Conservation (phyloP, 2,888 invertebrate species). For the Silvanus unidentatus region DNA sequence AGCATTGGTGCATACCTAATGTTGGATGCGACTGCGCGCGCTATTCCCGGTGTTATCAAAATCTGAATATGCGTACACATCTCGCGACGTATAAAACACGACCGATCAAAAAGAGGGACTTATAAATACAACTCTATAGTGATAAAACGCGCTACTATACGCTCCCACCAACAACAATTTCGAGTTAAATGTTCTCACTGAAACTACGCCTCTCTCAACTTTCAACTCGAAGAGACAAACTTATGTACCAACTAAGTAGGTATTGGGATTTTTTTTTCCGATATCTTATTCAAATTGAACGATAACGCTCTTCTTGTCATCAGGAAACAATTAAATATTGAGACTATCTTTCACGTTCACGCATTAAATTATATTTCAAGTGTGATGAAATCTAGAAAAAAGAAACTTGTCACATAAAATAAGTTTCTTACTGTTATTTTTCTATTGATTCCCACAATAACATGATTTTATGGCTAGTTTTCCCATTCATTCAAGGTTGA, state of each 20-base stretch:
- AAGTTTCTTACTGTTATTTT: too few species aligned
- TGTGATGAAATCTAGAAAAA: too few species aligned
- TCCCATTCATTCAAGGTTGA: too few species aligned
- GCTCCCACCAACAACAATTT: slow-evolving; percentile 10
- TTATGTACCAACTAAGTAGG: slow-evolving; percentile 1
- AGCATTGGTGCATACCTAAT: slow-evolving; percentile 50
- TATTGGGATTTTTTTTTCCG: not conserved
- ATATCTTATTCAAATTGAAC: slow-evolving; percentile 2
- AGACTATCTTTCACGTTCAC: too few species aligned
- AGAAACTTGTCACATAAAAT: too few species aligned
- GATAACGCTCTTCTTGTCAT: too few species aligned
- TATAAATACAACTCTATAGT: not conserved
- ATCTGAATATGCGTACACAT: slow-evolving; percentile 42
- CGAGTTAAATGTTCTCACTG: slow-evolving; percentile 8
- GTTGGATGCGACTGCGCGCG: slow-evolving; percentile 41
- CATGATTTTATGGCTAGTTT: too few species aligned
- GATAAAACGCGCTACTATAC: slow-evolving; percentile 8
- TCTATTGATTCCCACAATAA: too few species aligned
- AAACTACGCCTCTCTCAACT: slow-evolving; percentile 10
- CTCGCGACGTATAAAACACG: slow-evolving; percentile 5
- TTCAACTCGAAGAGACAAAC: not conserved
- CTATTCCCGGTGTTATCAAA: slow-evolving; percentile 29
- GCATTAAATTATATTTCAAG: too few species aligned
- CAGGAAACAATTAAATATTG: too few species aligned
- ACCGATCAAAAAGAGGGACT: not conserved